Evolutionary conservation across 1,140 invertebrate species (phyloP).

Genomic region (Idris sp.): DNA sequence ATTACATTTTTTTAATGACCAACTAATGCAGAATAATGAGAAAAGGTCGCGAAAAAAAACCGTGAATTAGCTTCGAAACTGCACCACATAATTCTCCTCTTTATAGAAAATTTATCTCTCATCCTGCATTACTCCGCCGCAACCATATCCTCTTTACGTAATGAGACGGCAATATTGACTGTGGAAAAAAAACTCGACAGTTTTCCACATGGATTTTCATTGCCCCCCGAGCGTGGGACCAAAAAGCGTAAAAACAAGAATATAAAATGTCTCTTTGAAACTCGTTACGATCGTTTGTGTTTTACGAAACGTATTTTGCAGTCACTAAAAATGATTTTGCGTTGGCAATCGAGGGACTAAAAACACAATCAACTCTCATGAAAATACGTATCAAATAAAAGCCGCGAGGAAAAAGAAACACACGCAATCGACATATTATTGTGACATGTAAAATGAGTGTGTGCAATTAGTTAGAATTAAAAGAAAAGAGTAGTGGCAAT

Average conservation of each 20-base stretch:
- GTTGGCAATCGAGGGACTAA: conserved; percentile 66
- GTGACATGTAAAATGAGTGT: too few species aligned
- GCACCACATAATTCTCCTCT: too few species aligned
- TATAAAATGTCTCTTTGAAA: conserved; percentile 39
- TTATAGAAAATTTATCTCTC: too few species aligned
- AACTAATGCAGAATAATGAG: too few species aligned
- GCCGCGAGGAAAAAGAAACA: too few species aligned
- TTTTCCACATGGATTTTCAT: conserved; percentile 14
- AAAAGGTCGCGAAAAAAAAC: too few species aligned
- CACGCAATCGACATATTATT: too few species aligned
- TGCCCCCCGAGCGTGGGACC: conserved; percentile 8
- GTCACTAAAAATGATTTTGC: conserved; percentile 68
- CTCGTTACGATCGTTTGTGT: conserved; percentile 55
- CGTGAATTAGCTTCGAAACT: too few species aligned
- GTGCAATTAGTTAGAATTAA: too few species aligned
- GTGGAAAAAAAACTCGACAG: conserved; percentile 1
- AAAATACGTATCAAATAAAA: conserved; percentile 69
- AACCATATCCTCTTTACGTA: conserved; percentile 4
- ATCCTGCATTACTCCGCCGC: conserved; percentile 1
- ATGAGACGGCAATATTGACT: conserved; percentile 24
- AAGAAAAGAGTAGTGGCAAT: too few species aligned
- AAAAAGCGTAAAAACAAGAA: too few species aligned
- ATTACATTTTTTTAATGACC: too few species aligned
- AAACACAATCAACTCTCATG: conserved; percentile 69
- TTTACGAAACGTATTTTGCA: conserved; percentile 51